Evolutionary conservation across 2,888 invertebrate genomes (phyloP), one percentile per base, ranked within the genome.

Genomic region (Thalpophila matura): DNA sequence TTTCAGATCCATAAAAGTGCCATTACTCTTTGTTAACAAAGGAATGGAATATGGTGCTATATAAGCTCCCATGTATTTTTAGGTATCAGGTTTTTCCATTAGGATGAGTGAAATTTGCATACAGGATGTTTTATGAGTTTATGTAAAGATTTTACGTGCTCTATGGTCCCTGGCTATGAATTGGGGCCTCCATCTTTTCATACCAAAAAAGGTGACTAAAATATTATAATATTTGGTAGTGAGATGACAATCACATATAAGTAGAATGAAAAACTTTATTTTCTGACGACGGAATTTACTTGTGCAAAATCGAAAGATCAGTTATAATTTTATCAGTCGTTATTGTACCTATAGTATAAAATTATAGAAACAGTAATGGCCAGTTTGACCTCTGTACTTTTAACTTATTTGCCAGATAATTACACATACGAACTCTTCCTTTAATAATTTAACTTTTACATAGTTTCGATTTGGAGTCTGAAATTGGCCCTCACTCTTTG

Each of bases 1-100:
- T 77, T 81, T 74, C 42, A 74, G 24, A 70, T 38, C 54, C 69
- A 65, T 63, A 54, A 70, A 72, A 67, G 57, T 66, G 64, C 63
- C 64, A 75, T 77, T 71, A 70, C 63, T 65, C 78, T 78, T 73
- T 76, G 76, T 76, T 78, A 69, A 71, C 64, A 58, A 63, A 66
- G 54, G 62, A 65, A 66, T 63, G 66, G 54, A 64, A 65, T 62
- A 79, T 77, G 51, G 53, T 47, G 43, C 38, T 51, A 33, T 59
- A 60, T 67, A 59, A 76, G 51, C 24, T 47, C 16, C 38, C 54
- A 60, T 75, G 69, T 68, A 69, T 73, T 66, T 69, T 58, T 78
- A 73, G 69, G 69, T 75, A 75, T 56, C 66, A 43, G 60, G 56
- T 27, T 73, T 65, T 77, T 68, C 54, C 64, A 75, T 72, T 74